Evolutionary conservation across 1,140 invertebrate genomes (phyloP).

Genomic region (Zaprionus inermis): DNA sequence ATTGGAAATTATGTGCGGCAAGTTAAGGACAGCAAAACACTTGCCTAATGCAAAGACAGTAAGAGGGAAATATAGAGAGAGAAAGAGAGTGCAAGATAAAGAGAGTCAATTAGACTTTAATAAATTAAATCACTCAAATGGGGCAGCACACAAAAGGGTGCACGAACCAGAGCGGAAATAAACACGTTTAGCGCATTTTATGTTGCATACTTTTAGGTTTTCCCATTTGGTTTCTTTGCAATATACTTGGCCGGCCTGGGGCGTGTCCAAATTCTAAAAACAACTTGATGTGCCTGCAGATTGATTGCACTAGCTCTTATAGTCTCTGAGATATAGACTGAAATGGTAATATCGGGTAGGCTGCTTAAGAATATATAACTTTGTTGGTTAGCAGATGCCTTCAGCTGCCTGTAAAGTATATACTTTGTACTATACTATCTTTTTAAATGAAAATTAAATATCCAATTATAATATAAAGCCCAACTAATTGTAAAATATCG

Average conservation of each 20-base stretch:
- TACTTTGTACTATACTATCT: too few species aligned
- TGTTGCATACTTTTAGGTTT: too few species aligned
- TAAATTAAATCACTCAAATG: constrained; percentile 21
- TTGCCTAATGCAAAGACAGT: background rate
- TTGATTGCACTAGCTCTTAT: too few species aligned
- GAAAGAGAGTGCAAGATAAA: background rate
- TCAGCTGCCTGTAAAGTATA: too few species aligned
- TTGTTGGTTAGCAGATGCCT: too few species aligned
- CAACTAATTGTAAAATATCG: constrained; percentile 1
- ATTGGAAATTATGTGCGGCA: constrained; percentile 62
- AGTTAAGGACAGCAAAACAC: constrained; percentile 24
- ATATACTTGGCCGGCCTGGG: too few species aligned
- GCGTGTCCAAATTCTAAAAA: too few species aligned
- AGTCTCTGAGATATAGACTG: too few species aligned
- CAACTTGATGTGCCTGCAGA: too few species aligned
- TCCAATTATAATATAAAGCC: background rate
- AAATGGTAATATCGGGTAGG: too few species aligned
- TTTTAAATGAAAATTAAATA: background rate
- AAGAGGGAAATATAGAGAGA: background rate
- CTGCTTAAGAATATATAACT: too few species aligned
- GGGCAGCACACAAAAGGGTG: background rate
- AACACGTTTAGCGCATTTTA: background rate
- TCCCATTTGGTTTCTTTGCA: too few species aligned
- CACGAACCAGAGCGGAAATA: background rate
- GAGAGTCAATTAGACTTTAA: background rate